Conservation (phyloP, 2,888 invertebrate species). For the Microctonus hyperodae region DNA sequence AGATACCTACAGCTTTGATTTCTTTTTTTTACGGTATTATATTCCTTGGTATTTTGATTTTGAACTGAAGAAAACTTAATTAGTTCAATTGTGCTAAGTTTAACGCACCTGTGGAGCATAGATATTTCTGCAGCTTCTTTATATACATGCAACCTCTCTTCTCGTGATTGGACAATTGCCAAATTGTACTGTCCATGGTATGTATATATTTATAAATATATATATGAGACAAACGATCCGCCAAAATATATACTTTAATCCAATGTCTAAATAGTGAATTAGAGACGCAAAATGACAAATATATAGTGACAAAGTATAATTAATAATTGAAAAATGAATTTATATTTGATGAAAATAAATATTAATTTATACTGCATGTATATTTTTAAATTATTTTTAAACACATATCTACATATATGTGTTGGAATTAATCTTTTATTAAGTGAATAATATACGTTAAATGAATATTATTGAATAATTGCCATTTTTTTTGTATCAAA, state of each 20-base stretch:
- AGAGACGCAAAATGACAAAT: constrained; percentile 6
- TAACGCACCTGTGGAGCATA: constrained; percentile 25
- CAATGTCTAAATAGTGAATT: background rate
- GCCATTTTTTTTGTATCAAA: background rate
- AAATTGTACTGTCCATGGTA: background rate
- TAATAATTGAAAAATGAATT: constrained; percentile 7
- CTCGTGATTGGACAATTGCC: constrained; percentile 4
- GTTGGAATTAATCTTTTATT: too few species aligned
- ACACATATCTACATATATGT: too few species aligned
- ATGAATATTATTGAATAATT: background rate
- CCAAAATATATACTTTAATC: constrained; percentile 27
- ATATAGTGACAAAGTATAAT: background rate
- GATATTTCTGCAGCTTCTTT: background rate
- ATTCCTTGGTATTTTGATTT: background rate
- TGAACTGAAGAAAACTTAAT: constrained; percentile 12
- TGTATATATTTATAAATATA: background rate
- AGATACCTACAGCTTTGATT: too few species aligned
- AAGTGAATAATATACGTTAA: too few species aligned
- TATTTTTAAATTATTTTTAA: too few species aligned
- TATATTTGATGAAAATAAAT: background rate
- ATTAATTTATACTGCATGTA: background rate
- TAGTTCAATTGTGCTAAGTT: constrained; percentile 25
- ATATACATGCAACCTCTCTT: constrained; percentile 13
- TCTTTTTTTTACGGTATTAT: background rate
- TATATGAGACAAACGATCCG: constrained; percentile 9